phyloP scores from a whole-genome alignment of 2,113 vertebrate species.

The Silurus meridionalis region DNA sequence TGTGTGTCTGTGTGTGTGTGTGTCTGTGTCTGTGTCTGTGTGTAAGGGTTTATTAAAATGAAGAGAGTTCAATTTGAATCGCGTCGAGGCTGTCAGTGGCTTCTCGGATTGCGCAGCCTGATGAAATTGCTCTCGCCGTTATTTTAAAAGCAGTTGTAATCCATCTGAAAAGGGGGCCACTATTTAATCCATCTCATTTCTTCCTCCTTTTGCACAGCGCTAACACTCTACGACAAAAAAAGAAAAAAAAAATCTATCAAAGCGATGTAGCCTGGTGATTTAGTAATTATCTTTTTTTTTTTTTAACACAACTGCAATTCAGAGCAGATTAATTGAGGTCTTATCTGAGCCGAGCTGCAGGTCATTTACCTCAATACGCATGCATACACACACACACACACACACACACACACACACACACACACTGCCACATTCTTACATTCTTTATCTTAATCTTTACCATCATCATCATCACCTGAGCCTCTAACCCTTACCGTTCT shows the following conservation, averaged over 20 bases:
- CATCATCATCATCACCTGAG: conserved; percentile 64
- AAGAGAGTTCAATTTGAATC: conserved; percentile 78
- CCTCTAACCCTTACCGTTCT: conserved; percentile 64
- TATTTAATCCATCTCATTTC: conserved; percentile 82
- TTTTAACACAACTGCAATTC: conserved; percentile 75
- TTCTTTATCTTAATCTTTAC: conserved; percentile 74
- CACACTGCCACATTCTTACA: neutral
- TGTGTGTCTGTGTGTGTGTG: conserved; percentile 12
- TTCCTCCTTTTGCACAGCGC: conserved; percentile 72
- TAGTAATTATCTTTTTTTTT: conserved; percentile 78
- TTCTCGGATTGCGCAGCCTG: conserved; percentile 72
- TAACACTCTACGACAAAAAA: conserved; percentile 72
- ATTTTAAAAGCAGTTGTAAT: conserved; percentile 84
- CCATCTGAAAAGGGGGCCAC: conserved; percentile 75
- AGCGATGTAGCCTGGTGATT: conserved; percentile 77
- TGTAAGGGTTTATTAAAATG: conserved; percentile 75
- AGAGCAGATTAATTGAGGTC: conserved; percentile 75
- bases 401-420: neutral
- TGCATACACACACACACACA: conserved; percentile 52
- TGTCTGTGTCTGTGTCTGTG: conserved; percentile 36
- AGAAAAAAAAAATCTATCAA: conserved; percentile 65
- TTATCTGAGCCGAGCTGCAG: conserved; percentile 75
- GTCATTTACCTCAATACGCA: conserved; percentile 75
- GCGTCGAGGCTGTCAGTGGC: conserved; percentile 74
- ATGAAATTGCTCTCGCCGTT: conserved; percentile 79